A percentile compares a stretch with the other conserved stretches of the same genome.
These are phyloP conservation scores for Cnemophilus loriae DNA, from an alignment of 2,113 vertebrate species.

Conservation along the genomic window DNA sequence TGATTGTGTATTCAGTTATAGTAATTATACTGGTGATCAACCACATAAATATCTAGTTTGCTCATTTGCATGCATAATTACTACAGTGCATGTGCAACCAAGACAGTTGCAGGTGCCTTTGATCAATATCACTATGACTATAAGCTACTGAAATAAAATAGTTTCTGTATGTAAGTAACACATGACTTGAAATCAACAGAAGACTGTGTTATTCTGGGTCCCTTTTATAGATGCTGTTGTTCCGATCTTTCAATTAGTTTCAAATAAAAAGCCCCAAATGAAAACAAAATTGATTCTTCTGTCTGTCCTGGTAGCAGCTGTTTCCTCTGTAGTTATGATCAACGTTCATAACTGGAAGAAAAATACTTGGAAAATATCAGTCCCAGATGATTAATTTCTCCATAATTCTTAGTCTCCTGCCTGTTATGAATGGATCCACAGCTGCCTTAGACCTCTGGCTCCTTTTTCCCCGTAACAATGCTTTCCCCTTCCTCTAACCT, in stretches of 20 bases:
- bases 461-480: background rate
- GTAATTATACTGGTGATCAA: conserved; percentile 17
- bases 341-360: background rate
- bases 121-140: background rate
- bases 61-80: conserved; percentile 54
- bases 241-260: conserved; percentile 14
- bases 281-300: background rate
- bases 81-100: conserved; percentile 49
- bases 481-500: background rate
- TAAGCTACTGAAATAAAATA: conserved; percentile 17
- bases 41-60: background rate
- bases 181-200: conserved; percentile 7
- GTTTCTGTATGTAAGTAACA: conserved; percentile 26
- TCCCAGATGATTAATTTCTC: background rate
- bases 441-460: background rate
- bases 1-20: conserved; percentile 22
- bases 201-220: conserved; percentile 27
- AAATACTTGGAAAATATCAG: background rate
- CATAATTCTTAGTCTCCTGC: background rate
- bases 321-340: background rate
- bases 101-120: conserved; percentile 59
- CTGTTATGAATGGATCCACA: background rate
- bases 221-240: conserved; percentile 44
- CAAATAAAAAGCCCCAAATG: conserved; percentile 49
- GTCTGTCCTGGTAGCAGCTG: background rate